phyloP scores from a whole-genome alignment of 1,140 invertebrate species.

The Drosophila equinoxialis region DNA sequence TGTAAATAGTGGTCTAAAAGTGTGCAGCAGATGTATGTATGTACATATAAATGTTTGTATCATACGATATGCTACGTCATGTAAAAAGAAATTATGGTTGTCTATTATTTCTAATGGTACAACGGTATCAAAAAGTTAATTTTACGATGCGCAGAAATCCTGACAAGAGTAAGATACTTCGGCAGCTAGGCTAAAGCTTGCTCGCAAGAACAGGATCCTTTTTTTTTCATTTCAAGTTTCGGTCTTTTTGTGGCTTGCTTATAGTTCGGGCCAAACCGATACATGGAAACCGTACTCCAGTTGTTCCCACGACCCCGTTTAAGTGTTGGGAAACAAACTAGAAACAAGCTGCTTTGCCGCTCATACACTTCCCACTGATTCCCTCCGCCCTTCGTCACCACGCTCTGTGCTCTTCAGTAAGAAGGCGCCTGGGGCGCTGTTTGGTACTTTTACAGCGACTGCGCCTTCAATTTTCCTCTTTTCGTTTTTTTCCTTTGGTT shows the following conservation, averaged over 20 bases:
- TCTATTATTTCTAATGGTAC: no score
- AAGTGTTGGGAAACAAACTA: slow-evolving; percentile 77
- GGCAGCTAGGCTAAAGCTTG: no score
- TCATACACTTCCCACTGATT: not conserved
- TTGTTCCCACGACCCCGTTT: slow-evolving; percentile 32
- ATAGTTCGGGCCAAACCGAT: slow-evolving; percentile 35
- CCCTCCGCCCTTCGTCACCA: not conserved
- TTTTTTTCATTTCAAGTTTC: no score
- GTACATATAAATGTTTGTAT: no score
- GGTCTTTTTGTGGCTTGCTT: slow-evolving; percentile 28
- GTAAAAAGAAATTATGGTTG: no score
- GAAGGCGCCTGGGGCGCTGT: slow-evolving; percentile 60
- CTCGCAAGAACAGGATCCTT: no score
- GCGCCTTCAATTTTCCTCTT: slow-evolving; percentile 48
- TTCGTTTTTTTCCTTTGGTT: slow-evolving; percentile 52
- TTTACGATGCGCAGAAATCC: no score
- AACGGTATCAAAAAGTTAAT: no score
- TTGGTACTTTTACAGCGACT: slow-evolving; percentile 77
- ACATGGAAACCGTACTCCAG: not conserved
- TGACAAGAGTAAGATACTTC: not conserved
- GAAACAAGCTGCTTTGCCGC: slow-evolving; percentile 38
- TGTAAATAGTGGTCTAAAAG: no score
- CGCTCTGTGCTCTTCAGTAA: not conserved
- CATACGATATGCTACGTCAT: no score
- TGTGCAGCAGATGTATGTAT: no score